Evolutionary conservation across 2,888 invertebrate genomes (phyloP).

Genomic region (Nephrocerus scutellatus): DNA sequence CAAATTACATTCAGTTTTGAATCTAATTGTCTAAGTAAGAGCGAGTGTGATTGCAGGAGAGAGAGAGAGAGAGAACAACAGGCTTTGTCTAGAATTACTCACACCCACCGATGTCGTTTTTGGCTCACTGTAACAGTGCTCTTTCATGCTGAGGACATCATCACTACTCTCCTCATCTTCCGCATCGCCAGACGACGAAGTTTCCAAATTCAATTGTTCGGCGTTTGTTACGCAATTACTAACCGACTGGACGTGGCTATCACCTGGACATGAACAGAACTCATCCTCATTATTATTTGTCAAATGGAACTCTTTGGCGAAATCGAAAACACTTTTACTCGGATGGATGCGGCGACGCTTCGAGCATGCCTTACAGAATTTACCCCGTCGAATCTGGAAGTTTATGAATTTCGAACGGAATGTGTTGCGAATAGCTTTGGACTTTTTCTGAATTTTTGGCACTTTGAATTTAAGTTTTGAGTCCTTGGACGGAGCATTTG

Average conservation of each 20-base stretch:
- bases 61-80: too few species aligned
- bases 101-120: slow-evolving; percentile 44
- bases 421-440: slow-evolving; percentile 42
- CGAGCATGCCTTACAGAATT: slow-evolving; percentile 42
- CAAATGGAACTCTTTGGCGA: slow-evolving; percentile 39
- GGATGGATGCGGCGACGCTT: slow-evolving; percentile 43
- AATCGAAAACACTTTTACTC: slow-evolving; percentile 43
- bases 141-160: slow-evolving; percentile 41
- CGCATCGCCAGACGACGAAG: not conserved
- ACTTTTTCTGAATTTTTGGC: slow-evolving; percentile 44
- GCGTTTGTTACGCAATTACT: slow-evolving; percentile 20
- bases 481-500: slow-evolving; percentile 12
- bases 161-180: slow-evolving; percentile 32
- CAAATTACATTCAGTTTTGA: too few species aligned
- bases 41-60: too few species aligned
- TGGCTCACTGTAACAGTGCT: slow-evolving; percentile 44
- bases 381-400: slow-evolving; percentile 37
- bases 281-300: slow-evolving; percentile 27
- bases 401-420: slow-evolving; percentile 43
- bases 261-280: slow-evolving; percentile 38
- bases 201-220: slow-evolving; percentile 9
- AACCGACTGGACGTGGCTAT: slow-evolving; percentile 13
- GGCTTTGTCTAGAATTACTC: too few species aligned
- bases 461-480: slow-evolving; percentile 41
- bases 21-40: too few species aligned